Percentiles rank a stretch among this genome's conserved stretches.
Evolutionary conservation across 1,140 invertebrate species (phyloP).

Genomic region (Drosophila albomicans): DNA sequence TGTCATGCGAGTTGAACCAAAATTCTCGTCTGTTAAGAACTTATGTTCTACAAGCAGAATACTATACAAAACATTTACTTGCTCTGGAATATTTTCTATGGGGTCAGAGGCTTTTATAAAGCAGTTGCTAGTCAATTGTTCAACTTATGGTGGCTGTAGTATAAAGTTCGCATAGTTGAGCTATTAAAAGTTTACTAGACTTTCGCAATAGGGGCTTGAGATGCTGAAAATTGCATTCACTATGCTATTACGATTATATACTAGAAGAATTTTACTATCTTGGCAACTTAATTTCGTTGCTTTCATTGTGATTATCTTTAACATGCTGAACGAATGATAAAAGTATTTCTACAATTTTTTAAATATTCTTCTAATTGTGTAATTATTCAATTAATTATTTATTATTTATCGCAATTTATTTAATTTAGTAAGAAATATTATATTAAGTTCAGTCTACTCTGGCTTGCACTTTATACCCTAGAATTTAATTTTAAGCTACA

Average conservation of each 20-base stretch:
- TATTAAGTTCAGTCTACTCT: too few relatives aligned
- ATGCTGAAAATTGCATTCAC: neutral
- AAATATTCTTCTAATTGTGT: too few relatives aligned
- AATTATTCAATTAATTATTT: too few relatives aligned
- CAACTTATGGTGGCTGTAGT: neutral
- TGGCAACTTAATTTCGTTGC: neutral
- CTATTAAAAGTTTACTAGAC: conserved; percentile 6
- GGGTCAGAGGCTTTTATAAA: neutral
- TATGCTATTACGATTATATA: neutral
- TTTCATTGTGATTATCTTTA: neutral
- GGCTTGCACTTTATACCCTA: too few relatives aligned
- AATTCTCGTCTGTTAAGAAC: neutral
- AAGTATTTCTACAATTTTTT: too few relatives aligned
- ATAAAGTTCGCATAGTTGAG: neutral
- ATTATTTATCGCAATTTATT: too few relatives aligned
- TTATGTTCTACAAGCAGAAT: conserved; percentile 7
- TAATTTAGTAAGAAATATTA: too few relatives aligned
- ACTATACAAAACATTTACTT: neutral
- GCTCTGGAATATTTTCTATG: neutral
- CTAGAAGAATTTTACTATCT: neutral
- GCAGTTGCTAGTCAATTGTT: neutral
- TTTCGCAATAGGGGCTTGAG: conserved; percentile 9
- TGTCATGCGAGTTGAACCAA: neutral
- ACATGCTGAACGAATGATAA: neutral
- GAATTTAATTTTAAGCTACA: too few relatives aligned